phyloP scores from a whole-genome alignment of 2,797 vertebrate species.

The Characodon lateralis region DNA sequence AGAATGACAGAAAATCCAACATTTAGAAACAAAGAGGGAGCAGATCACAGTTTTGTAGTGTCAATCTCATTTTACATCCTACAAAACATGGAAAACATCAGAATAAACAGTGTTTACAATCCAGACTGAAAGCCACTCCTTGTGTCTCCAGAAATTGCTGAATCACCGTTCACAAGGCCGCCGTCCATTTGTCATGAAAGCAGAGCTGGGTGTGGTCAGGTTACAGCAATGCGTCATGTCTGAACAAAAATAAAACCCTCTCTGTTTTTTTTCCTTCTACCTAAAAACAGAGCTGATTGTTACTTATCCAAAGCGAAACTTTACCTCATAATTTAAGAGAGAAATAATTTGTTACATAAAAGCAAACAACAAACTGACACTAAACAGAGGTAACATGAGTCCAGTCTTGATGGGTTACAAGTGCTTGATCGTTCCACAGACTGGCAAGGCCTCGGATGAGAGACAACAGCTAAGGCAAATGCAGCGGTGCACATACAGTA shows the following conservation, averaged over 20 bases:
- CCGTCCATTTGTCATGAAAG: conserved; percentile 35
- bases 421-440: conserved; percentile 41
- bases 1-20: conserved; percentile 61
- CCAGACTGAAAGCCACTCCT: conserved; percentile 13
- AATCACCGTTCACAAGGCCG: conserved; percentile 41
- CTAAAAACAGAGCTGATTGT: conserved; percentile 5
- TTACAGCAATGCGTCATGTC: conserved; percentile 9
- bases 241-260: conserved; percentile 14
- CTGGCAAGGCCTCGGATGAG: conserved; percentile 73
- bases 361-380: conserved; percentile 12
- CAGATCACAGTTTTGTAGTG: conserved; percentile 66
- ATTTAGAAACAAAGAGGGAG: conserved; percentile 56
- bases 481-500: conserved; percentile 43
- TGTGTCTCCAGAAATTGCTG: conserved; percentile 24
- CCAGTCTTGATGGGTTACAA: conserved; percentile 38
- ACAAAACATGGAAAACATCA: conserved; percentile 15
- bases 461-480: conserved; percentile 69
- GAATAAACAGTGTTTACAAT: conserved; percentile 3
- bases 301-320: not conserved
- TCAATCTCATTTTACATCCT: conserved; percentile 31
- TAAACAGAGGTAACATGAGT: conserved; percentile 12
- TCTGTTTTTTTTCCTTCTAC: not conserved
- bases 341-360: conserved; percentile 7
- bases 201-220: conserved; percentile 32
- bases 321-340: not conserved